A percentile compares a stretch with the other conserved stretches of the same genome.
phyloP scores from a whole-genome alignment of 2,113 vertebrate genomes.

The Pluvialis apricaria region DNA sequence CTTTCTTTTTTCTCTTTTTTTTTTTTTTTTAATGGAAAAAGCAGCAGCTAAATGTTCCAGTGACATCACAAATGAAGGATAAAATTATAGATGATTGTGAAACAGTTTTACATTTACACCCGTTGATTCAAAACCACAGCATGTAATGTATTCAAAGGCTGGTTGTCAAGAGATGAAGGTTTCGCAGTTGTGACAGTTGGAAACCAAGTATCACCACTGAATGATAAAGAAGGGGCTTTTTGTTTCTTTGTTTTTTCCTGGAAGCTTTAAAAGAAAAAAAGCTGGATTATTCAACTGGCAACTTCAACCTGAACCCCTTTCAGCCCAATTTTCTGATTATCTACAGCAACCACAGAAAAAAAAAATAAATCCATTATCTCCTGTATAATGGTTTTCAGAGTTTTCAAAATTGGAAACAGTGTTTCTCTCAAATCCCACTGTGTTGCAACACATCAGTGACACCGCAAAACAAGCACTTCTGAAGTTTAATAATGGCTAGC shows the following conservation, averaged over 20 bases:
- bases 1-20: neutral
- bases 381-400: neutral
- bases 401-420: neutral
- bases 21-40: neutral
- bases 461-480: neutral
- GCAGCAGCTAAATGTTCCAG: neutral
- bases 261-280: constrained; percentile 5
- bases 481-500: neutral
- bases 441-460: neutral
- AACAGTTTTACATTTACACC: neutral
- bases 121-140: neutral
- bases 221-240: neutral
- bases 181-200: neutral
- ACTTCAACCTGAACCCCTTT: neutral
- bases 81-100: neutral
- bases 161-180: neutral
- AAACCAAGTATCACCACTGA: neutral
- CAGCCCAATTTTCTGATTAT: neutral
- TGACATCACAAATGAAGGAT: neutral
- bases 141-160: neutral
- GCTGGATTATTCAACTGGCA: neutral
- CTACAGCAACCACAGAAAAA: neutral
- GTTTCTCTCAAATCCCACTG: neutral
- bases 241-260: neutral
- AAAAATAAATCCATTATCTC: neutral